phyloP scores from a whole-genome alignment of 1,140 invertebrate species.

The Alviniconcha marisindica region DNA sequence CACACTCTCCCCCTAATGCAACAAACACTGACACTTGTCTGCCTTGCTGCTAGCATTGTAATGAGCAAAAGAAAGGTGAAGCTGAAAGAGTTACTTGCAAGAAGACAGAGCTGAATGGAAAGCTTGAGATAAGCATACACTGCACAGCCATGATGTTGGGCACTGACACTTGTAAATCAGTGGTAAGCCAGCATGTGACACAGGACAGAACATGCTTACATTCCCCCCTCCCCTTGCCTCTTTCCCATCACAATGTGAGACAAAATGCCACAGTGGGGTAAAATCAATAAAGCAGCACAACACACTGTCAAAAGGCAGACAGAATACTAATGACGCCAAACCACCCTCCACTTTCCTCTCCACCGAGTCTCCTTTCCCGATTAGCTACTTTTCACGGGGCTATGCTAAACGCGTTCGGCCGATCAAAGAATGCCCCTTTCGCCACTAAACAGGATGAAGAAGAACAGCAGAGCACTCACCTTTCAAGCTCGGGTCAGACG shows the following conservation, averaged over 20 bases:
- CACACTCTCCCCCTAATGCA: no score
- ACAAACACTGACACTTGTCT: conserved; percentile 9
- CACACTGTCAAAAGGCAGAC: conserved; percentile 13
- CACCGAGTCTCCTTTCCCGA: neutral
- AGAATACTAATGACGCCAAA: conserved; percentile 4
- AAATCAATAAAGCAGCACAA: neutral
- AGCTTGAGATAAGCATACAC: no score
- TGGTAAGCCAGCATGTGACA: no score
- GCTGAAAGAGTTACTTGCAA: no score
- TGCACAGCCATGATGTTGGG: no score
- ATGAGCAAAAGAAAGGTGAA: no score
- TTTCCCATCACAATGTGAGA: conserved; percentile 13
- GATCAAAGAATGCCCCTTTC: conserved; percentile 21
- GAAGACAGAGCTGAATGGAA: no score
- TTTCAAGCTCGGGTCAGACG: conserved; percentile 79
- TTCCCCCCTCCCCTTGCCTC: neutral
- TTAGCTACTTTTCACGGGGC: neutral
- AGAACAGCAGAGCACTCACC: conserved; percentile 77
- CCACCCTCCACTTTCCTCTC: neutral
- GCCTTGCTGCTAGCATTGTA: neutral
- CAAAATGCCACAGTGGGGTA: neutral
- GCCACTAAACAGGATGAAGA: conserved; percentile 9
- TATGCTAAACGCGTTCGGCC: neutral
- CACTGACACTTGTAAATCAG: no score
- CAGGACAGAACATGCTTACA: no score